These are phyloP conservation scores for Ceyx margarethae DNA, from an alignment of 2,113 vertebrate genomes.

Conservation along the genomic window DNA sequence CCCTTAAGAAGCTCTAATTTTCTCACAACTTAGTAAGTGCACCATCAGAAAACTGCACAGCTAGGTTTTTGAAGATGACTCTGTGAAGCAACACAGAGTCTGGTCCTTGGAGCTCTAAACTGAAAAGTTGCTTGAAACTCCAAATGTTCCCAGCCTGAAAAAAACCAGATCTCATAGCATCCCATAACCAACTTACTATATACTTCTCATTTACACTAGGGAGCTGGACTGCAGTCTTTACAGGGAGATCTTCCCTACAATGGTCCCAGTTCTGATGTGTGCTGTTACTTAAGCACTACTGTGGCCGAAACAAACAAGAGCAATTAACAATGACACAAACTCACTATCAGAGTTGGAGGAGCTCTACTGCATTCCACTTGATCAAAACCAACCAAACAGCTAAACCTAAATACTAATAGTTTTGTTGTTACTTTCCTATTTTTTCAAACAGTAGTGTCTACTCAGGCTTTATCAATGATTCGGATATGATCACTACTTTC, in stretches of 20 bases:
- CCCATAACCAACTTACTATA: background rate
- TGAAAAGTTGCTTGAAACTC: background rate
- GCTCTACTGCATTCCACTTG: background rate
- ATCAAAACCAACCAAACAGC: background rate
- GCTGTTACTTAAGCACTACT: background rate
- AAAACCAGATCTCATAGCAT: background rate
- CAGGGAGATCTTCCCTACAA: background rate
- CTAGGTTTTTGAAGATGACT: background rate
- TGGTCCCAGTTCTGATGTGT: background rate
- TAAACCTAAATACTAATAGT: background rate
- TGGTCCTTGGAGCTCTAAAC: background rate
- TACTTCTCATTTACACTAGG: background rate
- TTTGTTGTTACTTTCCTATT: background rate
- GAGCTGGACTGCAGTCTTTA: background rate
- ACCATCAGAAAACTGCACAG: background rate
- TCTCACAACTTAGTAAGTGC: background rate
- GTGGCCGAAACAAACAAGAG: background rate
- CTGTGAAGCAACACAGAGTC: background rate
- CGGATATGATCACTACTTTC: background rate
- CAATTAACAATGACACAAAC: background rate
- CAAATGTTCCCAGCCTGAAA: background rate
- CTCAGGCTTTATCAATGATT: background rate
- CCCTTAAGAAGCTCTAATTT: background rate
- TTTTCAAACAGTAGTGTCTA: background rate
- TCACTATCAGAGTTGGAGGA: background rate